Percentiles rank a stretch among this genome's conserved stretches.
These are phyloP conservation scores for Chitala chitala DNA, from an alignment of 2,113 vertebrate species.

Conservation along the genomic window DNA sequence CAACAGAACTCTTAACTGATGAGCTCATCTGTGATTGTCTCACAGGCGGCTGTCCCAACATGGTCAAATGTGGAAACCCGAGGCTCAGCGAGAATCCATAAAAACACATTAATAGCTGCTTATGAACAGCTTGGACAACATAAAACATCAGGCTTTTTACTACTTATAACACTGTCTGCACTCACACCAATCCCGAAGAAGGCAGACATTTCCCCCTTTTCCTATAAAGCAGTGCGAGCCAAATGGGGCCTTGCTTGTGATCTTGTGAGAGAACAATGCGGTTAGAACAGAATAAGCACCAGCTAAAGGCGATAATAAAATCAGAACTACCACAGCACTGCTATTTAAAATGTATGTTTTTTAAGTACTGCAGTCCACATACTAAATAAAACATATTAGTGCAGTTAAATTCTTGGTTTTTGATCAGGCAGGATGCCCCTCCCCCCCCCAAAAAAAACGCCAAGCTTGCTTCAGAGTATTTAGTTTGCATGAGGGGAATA, in stretches of 20 bases:
- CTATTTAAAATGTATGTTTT: not conserved
- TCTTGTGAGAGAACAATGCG: not conserved
- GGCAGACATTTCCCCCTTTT: not conserved
- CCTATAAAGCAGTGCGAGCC: not conserved
- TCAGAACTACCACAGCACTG: not conserved
- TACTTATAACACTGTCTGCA: too few relatives aligned
- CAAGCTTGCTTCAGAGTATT: too few relatives aligned
- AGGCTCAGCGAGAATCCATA: not conserved
- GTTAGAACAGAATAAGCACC: too few relatives aligned
- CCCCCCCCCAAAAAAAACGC: too few relatives aligned
- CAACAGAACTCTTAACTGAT: not conserved
- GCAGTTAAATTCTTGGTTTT: not conserved
- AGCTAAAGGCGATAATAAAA: slow-evolving; percentile 4
- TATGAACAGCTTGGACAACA: too few relatives aligned
- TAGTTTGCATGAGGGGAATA: not conserved
- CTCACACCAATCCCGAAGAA: too few relatives aligned
- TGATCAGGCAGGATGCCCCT: too few relatives aligned
- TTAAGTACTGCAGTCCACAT: not conserved
- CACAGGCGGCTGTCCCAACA: too few relatives aligned
- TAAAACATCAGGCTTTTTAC: too few relatives aligned
- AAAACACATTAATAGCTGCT: too few relatives aligned
- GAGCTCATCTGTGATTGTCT: not conserved
- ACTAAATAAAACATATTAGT: not conserved
- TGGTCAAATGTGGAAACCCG: too few relatives aligned
- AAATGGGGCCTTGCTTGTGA: too few relatives aligned